Evolutionary conservation across 2,113 vertebrate species (phyloP).

Genomic region (Cricetomys ansorgei): DNA sequence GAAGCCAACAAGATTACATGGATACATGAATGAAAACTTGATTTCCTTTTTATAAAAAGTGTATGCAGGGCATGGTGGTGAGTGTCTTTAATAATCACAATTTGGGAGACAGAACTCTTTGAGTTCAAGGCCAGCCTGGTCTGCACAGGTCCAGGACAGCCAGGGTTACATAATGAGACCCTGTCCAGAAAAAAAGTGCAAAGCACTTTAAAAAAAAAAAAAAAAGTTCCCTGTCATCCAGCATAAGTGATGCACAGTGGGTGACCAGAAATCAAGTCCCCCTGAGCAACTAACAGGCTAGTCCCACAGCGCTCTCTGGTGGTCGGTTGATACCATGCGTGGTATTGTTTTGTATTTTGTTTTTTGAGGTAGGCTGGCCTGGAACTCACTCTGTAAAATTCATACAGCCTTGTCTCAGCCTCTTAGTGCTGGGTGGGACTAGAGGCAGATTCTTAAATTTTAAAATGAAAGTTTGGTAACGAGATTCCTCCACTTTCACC

Average conservation of each 20-base stretch:
- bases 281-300: not conserved
- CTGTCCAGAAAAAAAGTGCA: not conserved
- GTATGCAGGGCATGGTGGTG: not conserved
- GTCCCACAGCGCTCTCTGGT: constrained; percentile 48
- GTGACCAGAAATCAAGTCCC: not conserved
- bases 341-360: not conserved
- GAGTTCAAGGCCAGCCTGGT: not conserved
- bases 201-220: no score
- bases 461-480: not conserved
- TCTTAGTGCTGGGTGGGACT: not conserved
- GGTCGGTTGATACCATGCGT: not conserved
- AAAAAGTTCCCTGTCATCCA: no score
- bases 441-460: not conserved
- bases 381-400: not conserved
- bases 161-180: not conserved
- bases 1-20: not conserved
- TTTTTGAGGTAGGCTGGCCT: not conserved
- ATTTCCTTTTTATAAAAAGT: not conserved
- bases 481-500: not conserved
- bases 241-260: not conserved
- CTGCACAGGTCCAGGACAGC: not conserved
- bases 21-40: not conserved
- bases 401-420: not conserved
- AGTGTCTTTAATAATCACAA: not conserved
- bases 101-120: not conserved